Conservation (phyloP, 2,797 vertebrate genomes). For the Erethizon dorsatum region DNA sequence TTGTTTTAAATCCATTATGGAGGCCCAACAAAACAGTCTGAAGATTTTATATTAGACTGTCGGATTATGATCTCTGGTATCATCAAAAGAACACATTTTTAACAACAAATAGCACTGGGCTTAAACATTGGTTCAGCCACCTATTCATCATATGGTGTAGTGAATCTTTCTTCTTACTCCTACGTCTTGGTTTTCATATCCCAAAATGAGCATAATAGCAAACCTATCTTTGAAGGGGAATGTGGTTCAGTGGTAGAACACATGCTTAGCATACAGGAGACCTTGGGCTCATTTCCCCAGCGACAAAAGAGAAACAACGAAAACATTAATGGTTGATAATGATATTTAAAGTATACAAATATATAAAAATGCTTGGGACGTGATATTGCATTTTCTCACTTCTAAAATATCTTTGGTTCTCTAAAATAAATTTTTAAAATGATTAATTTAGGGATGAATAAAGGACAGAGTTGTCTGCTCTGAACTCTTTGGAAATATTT, state of each 20-base stretch:
- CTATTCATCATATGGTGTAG: not conserved
- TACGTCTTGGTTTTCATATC: not conserved
- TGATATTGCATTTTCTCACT: not conserved
- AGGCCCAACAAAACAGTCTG: not conserved
- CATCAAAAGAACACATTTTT: not conserved
- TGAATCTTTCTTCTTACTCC: not conserved
- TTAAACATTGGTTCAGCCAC: not conserved
- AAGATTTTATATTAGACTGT: not conserved
- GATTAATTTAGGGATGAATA: not conserved
- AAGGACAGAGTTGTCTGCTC: not conserved
- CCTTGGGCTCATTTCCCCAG: not conserved
- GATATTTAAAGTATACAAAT: not conserved
- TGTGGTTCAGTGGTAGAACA: no score
- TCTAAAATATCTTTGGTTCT: not conserved
- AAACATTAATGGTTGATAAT: not conserved
- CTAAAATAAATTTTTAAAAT: not conserved
- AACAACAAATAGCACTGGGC: not conserved
- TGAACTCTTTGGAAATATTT: not conserved
- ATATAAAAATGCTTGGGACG: not conserved
- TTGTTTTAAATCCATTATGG: not conserved
- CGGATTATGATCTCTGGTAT: not conserved
- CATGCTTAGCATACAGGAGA: no score
- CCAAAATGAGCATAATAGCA: not conserved
- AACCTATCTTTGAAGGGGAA: not conserved
- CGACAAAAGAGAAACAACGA: not conserved